Evolutionary conservation across 2,797 vertebrate genomes (phyloP).

Genomic region (Bovichtus diacanthus): DNA sequence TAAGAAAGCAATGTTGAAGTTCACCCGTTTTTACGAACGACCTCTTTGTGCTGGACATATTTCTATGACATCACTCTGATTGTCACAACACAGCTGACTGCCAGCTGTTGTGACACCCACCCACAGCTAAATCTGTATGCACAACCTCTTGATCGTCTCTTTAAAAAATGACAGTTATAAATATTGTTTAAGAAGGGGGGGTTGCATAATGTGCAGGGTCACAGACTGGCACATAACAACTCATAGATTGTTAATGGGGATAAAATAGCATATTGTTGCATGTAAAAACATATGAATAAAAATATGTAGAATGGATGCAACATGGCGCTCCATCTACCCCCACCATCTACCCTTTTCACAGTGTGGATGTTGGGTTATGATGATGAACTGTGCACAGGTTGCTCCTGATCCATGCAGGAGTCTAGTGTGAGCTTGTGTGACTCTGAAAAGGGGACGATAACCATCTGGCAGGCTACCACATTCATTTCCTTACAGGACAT

Average conservation of each 20-base stretch:
- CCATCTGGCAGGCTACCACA: not conserved
- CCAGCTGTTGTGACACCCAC: conserved; percentile 41
- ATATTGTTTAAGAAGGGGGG: conserved; percentile 5
- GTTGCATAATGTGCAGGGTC: not conserved
- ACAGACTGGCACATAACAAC: not conserved
- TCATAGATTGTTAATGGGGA: not conserved
- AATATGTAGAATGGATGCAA: conserved; percentile 16
- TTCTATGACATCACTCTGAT: conserved; percentile 34
- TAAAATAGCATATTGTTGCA: not conserved
- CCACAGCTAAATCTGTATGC: conserved; percentile 36
- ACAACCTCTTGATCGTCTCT: conserved; percentile 9
- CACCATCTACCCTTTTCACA: not conserved
- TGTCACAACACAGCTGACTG: conserved; percentile 45
- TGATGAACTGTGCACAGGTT: conserved; percentile 12
- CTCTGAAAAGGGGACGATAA: not conserved
- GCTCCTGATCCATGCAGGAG: not conserved
- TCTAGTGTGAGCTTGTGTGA: conserved; percentile 11
- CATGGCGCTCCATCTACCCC: not conserved
- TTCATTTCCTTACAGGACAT: conserved; percentile 1
- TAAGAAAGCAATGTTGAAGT: conserved; percentile 20
- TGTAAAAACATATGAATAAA: conserved; percentile 5
- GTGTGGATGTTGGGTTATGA: not conserved
- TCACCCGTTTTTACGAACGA: conserved; percentile 24
- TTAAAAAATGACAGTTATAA: not conserved
- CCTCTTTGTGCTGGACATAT: conserved; percentile 32